Conservation (phyloP, 2,113 vertebrate species). For the Sphaerodactylus townsendi region DNA sequence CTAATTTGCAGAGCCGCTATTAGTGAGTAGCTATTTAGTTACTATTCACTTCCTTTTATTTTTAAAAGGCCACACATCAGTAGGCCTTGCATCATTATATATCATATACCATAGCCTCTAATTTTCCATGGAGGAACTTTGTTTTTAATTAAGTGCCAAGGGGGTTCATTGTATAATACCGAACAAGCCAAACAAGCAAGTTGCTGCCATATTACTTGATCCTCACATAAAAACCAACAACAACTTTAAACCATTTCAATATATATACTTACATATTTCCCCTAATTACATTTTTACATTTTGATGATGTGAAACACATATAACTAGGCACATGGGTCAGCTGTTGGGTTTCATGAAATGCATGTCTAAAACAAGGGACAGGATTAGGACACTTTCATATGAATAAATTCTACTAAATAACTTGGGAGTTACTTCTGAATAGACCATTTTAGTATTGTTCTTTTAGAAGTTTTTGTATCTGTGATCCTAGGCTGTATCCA, state of each 20-base stretch:
- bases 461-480: no score
- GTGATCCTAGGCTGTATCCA: no score
- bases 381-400: no score
- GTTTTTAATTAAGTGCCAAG: background rate
- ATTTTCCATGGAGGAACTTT: background rate
- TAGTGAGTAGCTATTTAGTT: background rate
- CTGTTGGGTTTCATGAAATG: background rate
- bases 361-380: no score
- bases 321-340: background rate
- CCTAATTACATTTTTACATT: background rate
- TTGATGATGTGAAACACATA: background rate
- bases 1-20: background rate
- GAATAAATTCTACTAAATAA: no score
- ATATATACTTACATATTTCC: background rate
- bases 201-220: background rate
- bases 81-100: background rate
- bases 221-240: background rate
- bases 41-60: constrained; percentile 17
- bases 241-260: background rate
- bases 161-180: background rate
- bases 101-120: rapidly evolving
- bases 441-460: no score
- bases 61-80: background rate
- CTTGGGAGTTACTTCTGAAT: no score
- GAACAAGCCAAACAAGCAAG: background rate